Evolutionary conservation across 2,888 invertebrate species (phyloP), one percentile per base, ranked within the genome.

Genomic region (Notodromas monacha): DNA sequence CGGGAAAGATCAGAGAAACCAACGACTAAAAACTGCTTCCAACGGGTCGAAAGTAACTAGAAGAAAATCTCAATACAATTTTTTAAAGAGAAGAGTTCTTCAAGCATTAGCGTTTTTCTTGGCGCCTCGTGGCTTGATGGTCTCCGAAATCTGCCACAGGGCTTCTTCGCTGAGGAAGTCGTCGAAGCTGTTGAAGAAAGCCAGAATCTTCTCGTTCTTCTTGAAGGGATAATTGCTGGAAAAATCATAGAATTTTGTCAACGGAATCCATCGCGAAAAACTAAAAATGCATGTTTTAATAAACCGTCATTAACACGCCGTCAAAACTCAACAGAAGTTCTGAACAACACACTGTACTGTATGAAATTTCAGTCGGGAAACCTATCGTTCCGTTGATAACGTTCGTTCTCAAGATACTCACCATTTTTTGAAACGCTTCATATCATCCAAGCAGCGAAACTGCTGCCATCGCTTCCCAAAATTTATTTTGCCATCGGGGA

Each of bases 391-490:
- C n/a, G n/a, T n/a, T n/a, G n/a, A n/a, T n/a, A n/a, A n/a, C n/a
- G n/a, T n/a, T n/a, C n/a, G n/a, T 30, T 26, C 36, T 41, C n/a
- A n/a, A n/a, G n/a, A n/a, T n/a, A 57, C 61, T 55, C 52, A 86
- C 89, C 79, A 76, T 57, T 77, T 77, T 46, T 81, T 81, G 52
- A 96, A 89, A 47, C 81, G 63, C 48, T 84, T 73, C 76, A 96
- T 84, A 47, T 84, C 86, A 50, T 89, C 86, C 45, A 96, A 70
- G 38, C 92, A 86, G 46, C 84, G 74, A 49, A 77, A 89, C 51
- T 92, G 89, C 49, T 92, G 89, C 86, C 89, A 92, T 40, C 92
- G 59, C 54, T 96, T 96, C 8, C 81, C 77, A 51, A 92, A 96
- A 50, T 86, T 86, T 31, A 86, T 70, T 42, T 56, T 51, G 34